Evolutionary conservation across 1,140 invertebrate species (phyloP), one percentile per base, ranked within the genome.

Genomic region (Hyles euphorbiae): DNA sequence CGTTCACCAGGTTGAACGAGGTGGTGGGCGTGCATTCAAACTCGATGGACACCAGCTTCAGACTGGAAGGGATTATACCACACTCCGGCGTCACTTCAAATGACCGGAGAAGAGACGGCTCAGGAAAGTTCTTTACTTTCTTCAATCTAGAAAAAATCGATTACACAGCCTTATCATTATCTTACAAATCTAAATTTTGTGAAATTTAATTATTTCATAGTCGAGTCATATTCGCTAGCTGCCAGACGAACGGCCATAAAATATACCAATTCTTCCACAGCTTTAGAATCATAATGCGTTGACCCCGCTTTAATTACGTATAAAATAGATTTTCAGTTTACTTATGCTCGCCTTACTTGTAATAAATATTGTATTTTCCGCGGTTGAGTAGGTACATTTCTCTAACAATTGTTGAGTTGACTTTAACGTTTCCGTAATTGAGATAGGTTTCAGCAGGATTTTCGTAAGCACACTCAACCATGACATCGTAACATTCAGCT

Each of bases 401-500:
- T 52, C 74, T 58, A 3, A 63, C 46, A 10, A 80, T 76, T 0
- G 78, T 82, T 0, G 86, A 86, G 57, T 87, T 87, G 22, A 88
- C 83, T 77, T 88, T 88, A 8, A 88, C 86, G 52, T 88, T 82
- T 22, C 86, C 86, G 57, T 81, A 88, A 51, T 88, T 78, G 3
- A 88, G 70, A 44, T 65, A 82, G 50, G 70, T 85, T 57, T 87
- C 78, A 6, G 43, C 66, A 0, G 74, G 69, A 49, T 83, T 78
- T 22, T 85, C 83, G 53, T 81, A 81, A 6, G 81, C 78, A 61
- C 78, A 87, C 56, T 88, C 83, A 1, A 88, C 78, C 76, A 81
- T 82, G 6, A 88, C 86, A 54, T 88, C 86, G 34, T 88, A 88
- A 43, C 86, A 88, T 67, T 88, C 86, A 2, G 83, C 86, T 3